These are phyloP conservation scores for Bombus huntii DNA, from an alignment of 1,140 invertebrate species.

Conservation along the genomic window DNA sequence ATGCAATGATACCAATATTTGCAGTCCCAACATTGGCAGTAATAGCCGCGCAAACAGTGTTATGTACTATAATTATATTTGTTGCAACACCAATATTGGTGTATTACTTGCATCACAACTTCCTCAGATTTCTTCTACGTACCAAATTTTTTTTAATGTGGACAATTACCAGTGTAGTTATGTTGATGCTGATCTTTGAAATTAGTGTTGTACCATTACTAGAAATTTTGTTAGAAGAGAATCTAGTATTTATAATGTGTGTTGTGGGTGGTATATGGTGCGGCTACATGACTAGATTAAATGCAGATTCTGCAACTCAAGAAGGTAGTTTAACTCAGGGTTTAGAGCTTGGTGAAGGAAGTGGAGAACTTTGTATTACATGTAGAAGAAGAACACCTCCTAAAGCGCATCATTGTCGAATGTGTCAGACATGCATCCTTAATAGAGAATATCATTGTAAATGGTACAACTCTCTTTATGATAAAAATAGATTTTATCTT, in stretches of 20 bases:
- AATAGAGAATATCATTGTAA: constrained; percentile 80
- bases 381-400: constrained; percentile 76
- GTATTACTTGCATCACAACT: constrained; percentile 85
- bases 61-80: constrained; percentile 85
- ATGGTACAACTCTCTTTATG: constrained; percentile 69
- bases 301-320: constrained; percentile 77
- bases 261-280: constrained; percentile 84
- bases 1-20: constrained; percentile 86
- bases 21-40: constrained; percentile 85
- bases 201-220: constrained; percentile 85
- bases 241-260: constrained; percentile 85
- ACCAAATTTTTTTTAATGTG: constrained; percentile 88
- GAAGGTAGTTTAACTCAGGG: constrained; percentile 67
- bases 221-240: constrained; percentile 87
- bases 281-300: constrained; percentile 84
- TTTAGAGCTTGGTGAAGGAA: constrained; percentile 77
- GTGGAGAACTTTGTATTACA: constrained; percentile 76
- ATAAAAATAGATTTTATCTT: neutral
- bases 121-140: constrained; percentile 84
- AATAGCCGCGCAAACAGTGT: constrained; percentile 84
- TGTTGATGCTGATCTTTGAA: constrained; percentile 87
- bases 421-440: constrained; percentile 79
- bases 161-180: constrained; percentile 85
- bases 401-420: constrained; percentile 76
- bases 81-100: constrained; percentile 84